phyloP scores from a whole-genome alignment of 2,113 vertebrate species.

The Poeciliopsis retropinna region DNA sequence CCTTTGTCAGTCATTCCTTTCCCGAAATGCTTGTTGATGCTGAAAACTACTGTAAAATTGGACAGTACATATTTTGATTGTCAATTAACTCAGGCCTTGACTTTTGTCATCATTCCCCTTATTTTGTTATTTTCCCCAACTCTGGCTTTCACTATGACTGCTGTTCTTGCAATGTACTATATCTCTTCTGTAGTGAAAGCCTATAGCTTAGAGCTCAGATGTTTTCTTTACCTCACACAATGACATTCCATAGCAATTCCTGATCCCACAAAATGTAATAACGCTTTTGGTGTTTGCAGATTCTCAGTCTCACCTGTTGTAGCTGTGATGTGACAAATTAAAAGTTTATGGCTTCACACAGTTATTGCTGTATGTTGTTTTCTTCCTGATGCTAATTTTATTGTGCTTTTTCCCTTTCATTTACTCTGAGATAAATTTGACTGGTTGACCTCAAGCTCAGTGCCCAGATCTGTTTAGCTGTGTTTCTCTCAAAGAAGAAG shows the following conservation, averaged over 20 bases:
- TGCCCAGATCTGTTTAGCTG: no score
- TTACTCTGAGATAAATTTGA: no score
- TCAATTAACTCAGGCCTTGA: background rate
- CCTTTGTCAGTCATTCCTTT: background rate
- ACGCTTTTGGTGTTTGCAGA: slow-evolving; percentile 24
- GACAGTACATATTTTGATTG: background rate
- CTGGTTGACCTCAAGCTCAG: no score
- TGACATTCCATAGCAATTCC: slow-evolving; percentile 5
- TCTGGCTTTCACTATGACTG: slow-evolving; percentile 13
- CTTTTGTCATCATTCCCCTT: background rate
- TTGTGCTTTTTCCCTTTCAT: background rate
- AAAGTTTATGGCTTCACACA: slow-evolving; percentile 29
- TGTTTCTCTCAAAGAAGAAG: no score
- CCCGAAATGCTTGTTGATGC: background rate
- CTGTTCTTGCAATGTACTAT: slow-evolving; percentile 6
- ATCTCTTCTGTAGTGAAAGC: slow-evolving; percentile 1
- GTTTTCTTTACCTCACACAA: background rate
- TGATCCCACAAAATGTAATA: background rate
- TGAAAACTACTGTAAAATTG: slow-evolving; percentile 4
- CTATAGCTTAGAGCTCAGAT: background rate
- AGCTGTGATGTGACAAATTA: slow-evolving; percentile 56
- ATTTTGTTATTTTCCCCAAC: background rate
- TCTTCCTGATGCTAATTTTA: no score
- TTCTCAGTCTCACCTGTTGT: slow-evolving; percentile 16
- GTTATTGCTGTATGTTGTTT: background rate